Conservation (phyloP, 2,797 vertebrate species). For the Mycteria americana region DNA sequence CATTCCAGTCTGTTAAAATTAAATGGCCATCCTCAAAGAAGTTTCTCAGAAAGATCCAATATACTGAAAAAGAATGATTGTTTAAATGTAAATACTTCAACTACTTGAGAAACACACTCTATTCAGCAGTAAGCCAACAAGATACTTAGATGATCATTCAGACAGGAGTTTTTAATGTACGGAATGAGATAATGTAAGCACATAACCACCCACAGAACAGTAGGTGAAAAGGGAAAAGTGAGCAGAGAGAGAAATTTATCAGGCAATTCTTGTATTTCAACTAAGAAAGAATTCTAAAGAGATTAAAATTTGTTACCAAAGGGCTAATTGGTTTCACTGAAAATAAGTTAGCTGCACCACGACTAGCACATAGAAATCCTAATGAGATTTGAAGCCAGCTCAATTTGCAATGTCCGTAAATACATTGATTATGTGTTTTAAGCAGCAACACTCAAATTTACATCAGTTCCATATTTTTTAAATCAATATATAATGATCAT, state of each 20-base stretch:
- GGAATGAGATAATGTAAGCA: neutral
- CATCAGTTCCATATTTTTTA: neutral
- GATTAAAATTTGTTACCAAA: neutral
- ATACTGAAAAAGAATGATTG: neutral
- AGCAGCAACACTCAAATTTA: neutral
- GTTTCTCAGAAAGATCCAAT: neutral
- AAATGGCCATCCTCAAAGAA: neutral
- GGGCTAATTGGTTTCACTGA: neutral
- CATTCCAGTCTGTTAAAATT: neutral
- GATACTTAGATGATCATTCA: neutral
- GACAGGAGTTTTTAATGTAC: neutral
- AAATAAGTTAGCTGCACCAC: neutral
- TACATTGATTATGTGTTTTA: neutral
- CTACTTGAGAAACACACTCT: neutral
- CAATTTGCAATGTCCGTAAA: neutral
- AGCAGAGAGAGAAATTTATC: neutral
- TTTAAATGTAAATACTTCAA: neutral
- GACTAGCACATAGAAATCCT: neutral
- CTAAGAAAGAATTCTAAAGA: neutral
- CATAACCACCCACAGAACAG: neutral
- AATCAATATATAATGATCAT: neutral
- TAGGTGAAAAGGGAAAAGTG: neutral
- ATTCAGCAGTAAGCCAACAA: neutral
- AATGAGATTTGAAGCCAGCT: neutral
- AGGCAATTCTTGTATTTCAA: neutral